Percentiles rank a stretch among this genome's conserved stretches.
Evolutionary conservation across 2,888 invertebrate species (phyloP).

Genomic region (Lasioglossum marginatum): DNA sequence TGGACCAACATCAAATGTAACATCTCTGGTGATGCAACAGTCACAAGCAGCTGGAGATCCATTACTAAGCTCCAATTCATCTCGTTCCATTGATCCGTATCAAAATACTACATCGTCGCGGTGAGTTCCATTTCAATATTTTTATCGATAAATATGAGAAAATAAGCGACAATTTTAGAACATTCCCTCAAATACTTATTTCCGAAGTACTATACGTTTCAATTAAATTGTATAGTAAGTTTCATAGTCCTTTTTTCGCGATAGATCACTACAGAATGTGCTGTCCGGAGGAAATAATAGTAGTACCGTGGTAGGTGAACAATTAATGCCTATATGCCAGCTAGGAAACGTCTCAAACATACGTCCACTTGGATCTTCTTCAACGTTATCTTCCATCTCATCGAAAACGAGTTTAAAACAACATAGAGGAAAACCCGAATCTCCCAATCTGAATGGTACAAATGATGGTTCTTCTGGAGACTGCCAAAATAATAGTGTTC

Average conservation of each 20-base stretch:
- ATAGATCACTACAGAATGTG: slow-evolving; percentile 70
- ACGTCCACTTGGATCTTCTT: slow-evolving; percentile 71
- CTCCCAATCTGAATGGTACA: slow-evolving; percentile 51
- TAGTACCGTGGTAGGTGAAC: slow-evolving; percentile 58
- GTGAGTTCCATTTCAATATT: slow-evolving; percentile 57
- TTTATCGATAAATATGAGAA: not conserved
- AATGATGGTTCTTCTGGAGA: slow-evolving; percentile 72
- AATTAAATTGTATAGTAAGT: not conserved
- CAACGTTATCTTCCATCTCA: slow-evolving; percentile 74
- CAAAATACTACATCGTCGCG: slow-evolving; percentile 68
- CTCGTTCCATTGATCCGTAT: slow-evolving; percentile 66
- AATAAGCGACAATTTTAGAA: not conserved
- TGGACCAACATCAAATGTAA: slow-evolving; percentile 67
- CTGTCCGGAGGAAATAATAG: slow-evolving; percentile 55
- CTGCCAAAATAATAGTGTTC: slow-evolving; percentile 61
- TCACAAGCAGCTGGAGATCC: slow-evolving; percentile 68
- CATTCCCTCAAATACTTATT: not conserved
- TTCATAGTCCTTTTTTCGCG: slow-evolving; percentile 11
- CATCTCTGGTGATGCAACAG: slow-evolving; percentile 65
- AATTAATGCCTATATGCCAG: slow-evolving; percentile 75
- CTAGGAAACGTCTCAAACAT: slow-evolving; percentile 73
- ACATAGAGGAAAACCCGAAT: slow-evolving; percentile 52
- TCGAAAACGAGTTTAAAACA: slow-evolving; percentile 76
- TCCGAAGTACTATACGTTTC: not conserved
- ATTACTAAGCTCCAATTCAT: slow-evolving; percentile 63